phyloP scores from a whole-genome alignment of 2,888 invertebrate species.

The Rhopalosiphum nymphaeae region DNA sequence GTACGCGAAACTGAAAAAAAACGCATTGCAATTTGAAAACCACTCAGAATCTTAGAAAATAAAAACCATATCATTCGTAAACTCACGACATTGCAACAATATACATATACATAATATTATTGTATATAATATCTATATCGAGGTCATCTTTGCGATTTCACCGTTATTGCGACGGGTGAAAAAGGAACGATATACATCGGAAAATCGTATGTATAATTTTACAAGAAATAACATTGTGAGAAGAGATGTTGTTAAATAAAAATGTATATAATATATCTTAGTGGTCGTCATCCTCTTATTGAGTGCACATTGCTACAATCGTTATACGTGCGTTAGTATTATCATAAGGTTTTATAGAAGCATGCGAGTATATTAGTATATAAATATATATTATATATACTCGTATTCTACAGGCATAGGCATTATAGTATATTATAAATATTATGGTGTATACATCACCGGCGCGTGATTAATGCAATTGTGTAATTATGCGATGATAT shows the following conservation, averaged over 20 bases:
- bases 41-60: not conserved
- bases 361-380: not conserved
- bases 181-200: not conserved
- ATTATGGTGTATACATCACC: not conserved
- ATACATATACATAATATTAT: not conserved
- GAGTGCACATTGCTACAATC: not conserved
- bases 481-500: conserved; percentile 11
- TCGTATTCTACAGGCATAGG: not conserved
- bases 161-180: not conserved
- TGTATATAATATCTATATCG: not conserved
- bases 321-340: not conserved
- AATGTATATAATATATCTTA: not conserved
- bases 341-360: not conserved
- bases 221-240: not conserved
- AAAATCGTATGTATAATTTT: not conserved
- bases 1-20: not conserved
- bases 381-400: not conserved
- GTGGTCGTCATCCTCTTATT: not conserved
- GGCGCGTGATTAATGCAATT: conserved; percentile 47
- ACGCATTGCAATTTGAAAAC: not conserved
- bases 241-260: not conserved
- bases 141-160: not conserved
- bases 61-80: conserved; percentile 1
- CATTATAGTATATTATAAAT: not conserved
- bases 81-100: not conserved